Evolutionary conservation across 2,797 vertebrate genomes (phyloP).

Genomic region (Simalia tracyae): DNA sequence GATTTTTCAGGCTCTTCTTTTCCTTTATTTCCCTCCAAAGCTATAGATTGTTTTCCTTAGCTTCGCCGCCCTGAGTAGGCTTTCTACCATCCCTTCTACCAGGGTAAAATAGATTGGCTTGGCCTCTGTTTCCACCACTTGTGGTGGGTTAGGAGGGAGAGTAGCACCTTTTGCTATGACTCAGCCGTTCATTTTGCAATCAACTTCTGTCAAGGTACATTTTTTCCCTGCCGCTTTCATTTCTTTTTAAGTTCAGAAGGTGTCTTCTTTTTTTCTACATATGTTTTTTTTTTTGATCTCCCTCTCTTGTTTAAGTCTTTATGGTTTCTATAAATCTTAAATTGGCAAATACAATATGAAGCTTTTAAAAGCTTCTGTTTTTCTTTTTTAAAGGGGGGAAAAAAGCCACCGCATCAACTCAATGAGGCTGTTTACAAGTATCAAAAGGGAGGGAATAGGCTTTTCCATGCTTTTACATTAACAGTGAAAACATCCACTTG

Average conservation of each 20-base stretch:
- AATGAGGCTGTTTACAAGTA: background rate
- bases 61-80: background rate
- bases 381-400: background rate
- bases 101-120: constrained; percentile 17
- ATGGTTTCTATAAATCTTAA: constrained; percentile 1
- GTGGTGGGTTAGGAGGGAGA: background rate
- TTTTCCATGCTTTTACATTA: background rate
- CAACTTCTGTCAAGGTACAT: constrained; percentile 8
- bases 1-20: background rate
- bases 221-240: background rate
- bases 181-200: constrained; percentile 24
- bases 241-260: background rate
- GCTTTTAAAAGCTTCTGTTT: background rate
- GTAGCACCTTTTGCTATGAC: constrained; percentile 16
- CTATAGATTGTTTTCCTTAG: constrained; percentile 28
- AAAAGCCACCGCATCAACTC: background rate
- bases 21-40: constrained; percentile 7
- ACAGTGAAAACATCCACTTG: background rate
- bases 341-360: background rate
- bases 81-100: background rate
- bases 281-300: background rate
- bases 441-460: background rate
- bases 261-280: constrained; percentile 4
- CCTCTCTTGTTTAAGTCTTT: background rate
- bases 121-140: constrained; percentile 6